phyloP scores from a whole-genome alignment of 2,113 vertebrate genomes.

The Fregata magnificens region DNA sequence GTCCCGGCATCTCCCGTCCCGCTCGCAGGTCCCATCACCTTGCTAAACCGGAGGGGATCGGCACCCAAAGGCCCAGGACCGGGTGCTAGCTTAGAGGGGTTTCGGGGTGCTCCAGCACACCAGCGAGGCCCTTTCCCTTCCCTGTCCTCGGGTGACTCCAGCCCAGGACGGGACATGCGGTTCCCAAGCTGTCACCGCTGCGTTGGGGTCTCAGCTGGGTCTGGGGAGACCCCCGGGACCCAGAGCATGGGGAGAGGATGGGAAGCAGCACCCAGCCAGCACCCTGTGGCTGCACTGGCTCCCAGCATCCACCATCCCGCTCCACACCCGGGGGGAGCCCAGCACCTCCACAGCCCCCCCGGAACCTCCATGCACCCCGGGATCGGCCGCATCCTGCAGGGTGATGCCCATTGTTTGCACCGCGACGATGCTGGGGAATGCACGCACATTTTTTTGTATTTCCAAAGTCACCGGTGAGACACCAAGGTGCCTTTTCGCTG shows the following conservation, averaged over 20 bases:
- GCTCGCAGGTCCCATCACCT: not conserved
- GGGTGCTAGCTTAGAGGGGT: not conserved
- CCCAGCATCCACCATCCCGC: accelerated
- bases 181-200: not conserved
- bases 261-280: not conserved
- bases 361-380: accelerated
- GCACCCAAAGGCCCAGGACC: not conserved
- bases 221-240: too few species aligned
- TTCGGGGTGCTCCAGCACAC: not conserved
- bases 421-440: accelerated
- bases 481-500: not conserved
- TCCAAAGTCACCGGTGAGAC: not conserved
- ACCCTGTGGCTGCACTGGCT: not conserved
- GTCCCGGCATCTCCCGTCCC: not conserved
- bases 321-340: not conserved
- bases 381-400: accelerated
- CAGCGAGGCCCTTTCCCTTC: not conserved
- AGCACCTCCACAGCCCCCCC: not conserved
- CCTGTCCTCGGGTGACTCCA: not conserved
- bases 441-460: accelerated
- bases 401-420: not conserved
- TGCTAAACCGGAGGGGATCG: accelerated
- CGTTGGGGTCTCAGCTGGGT: accelerated
- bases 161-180: accelerated
- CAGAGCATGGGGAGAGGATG: not conserved